Percentiles rank a stretch among this genome's conserved stretches.
Evolutionary conservation across 2,797 vertebrate species (phyloP).

Genomic region (Aulostomus chinensis): DNA sequence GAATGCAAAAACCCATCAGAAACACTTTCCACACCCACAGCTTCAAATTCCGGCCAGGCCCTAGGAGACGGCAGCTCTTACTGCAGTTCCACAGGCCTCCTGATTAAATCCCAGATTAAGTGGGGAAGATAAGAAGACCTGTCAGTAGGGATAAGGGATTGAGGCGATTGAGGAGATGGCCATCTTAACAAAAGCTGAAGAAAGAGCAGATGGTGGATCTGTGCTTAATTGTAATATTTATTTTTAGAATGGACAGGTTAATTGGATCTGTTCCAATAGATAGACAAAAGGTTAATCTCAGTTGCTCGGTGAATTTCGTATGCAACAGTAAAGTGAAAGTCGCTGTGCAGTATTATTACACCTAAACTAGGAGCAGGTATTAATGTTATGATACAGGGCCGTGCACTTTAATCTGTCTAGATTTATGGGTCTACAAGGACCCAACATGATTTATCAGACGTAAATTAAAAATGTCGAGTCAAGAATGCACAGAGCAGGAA

Average conservation of each 20-base stretch:
- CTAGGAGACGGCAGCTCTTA: slow-evolving; percentile 71
- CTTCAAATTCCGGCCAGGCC: slow-evolving; percentile 80
- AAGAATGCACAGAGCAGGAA: slow-evolving; percentile 10
- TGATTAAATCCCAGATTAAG: slow-evolving; percentile 81
- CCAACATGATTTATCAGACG: slow-evolving; percentile 29
- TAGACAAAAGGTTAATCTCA: slow-evolving; percentile 28
- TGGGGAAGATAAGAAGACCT: slow-evolving; percentile 76
- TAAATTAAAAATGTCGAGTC: slow-evolving; percentile 32
- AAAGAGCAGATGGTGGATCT: slow-evolving; percentile 52
- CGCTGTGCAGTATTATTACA: slow-evolving; percentile 4
- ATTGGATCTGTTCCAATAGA: slow-evolving; percentile 18
- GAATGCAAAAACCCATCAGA: slow-evolving; percentile 75
- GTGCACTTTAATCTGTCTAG: slow-evolving; percentile 35
- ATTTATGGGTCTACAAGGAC: slow-evolving; percentile 30
- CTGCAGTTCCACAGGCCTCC: slow-evolving; percentile 68
- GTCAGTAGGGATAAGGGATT: slow-evolving; percentile 65
- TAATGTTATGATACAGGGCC: background rate
- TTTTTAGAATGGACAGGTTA: slow-evolving; percentile 31
- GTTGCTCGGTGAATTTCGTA: slow-evolving; percentile 14
- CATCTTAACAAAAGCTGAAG: slow-evolving; percentile 59
- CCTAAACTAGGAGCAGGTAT: background rate
- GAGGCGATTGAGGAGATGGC: slow-evolving; percentile 55
- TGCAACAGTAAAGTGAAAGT: background rate
- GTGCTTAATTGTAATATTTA: slow-evolving; percentile 37
- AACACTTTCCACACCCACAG: slow-evolving; percentile 83